Evolutionary conservation across 1,140 invertebrate species (phyloP), one percentile per base, ranked within the genome.

Genomic region (Latrodectus geometricus): DNA sequence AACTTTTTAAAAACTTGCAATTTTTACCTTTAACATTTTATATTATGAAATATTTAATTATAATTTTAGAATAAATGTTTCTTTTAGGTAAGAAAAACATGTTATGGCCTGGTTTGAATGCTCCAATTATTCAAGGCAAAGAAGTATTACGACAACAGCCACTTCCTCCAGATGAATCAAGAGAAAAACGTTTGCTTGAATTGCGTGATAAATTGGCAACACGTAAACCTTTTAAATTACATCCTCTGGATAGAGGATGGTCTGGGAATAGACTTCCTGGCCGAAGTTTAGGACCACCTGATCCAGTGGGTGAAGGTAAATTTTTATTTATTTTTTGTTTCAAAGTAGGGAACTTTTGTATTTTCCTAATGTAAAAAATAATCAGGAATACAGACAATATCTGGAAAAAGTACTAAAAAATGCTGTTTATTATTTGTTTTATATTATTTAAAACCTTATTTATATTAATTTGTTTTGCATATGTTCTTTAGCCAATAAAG

Each of bases 41-140:
- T 15, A 5, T 35, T 35, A 35, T 35, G 35, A 35, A 35, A 35
- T 35, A 35, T 65, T 65, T 15, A 65, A 66, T 0, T 11, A 66
- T 66, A 66, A 9, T 20, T 15, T 80, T 66, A 49, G 8, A 73
- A 9, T 66, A 50, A 49, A 35, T 4, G 49, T 79, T 72, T 74
- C 12, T 52, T 88, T 65, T 15, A 88, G 94, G 94, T 54, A 95
- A 94, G 91, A 92, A 94, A 69, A 96, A 95, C 89, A 95, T 98
- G 89, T 49, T 96, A 79, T 99, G 96, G 95, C 98, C 98, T 49
- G 98, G 98, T 35, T 92, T 99, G 35, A 97, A 96, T 90, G 92
- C 95, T 1, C 95, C 96, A 5, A 92, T 98, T 12, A 91, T 97
- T 11, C 93, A 93, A 89, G 96, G 96, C 2, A 94, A 92, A 89